These are phyloP conservation scores for Popillia japonica DNA, from an alignment of 1,140 invertebrate species.

Conservation along the genomic window DNA sequence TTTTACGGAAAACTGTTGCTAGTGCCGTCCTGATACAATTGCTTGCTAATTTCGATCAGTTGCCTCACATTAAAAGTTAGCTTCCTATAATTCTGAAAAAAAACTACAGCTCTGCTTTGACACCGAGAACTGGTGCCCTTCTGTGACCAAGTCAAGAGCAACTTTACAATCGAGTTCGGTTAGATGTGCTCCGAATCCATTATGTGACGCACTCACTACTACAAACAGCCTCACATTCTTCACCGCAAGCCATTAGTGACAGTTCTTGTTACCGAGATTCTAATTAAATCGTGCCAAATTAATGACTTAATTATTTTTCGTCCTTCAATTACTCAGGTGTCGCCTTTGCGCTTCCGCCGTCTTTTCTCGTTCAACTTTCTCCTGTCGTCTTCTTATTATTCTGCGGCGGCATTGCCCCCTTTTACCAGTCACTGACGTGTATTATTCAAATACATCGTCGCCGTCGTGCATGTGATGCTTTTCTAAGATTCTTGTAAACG, in stretches of 20 bases:
- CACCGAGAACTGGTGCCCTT: too few species aligned
- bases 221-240: conserved; percentile 15
- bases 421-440: background rate
- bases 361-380: background rate
- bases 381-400: background rate
- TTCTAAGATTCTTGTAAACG: background rate
- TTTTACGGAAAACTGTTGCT: too few species aligned
- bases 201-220: conserved; percentile 26
- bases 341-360: background rate
- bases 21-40: too few species aligned
- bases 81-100: too few species aligned
- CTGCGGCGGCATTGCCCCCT: background rate
- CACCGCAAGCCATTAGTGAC: conserved; percentile 32
- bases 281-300: conserved; percentile 31
- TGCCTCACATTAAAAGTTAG: too few species aligned
- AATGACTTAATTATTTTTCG: conserved; percentile 30
- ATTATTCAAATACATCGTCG: background rate
- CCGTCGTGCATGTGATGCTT: background rate
- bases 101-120: too few species aligned
- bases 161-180: background rate
- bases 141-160: background rate
- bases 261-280: conserved; percentile 32
- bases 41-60: too few species aligned
- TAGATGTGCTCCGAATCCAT: conserved; percentile 6
- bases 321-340: conserved; percentile 30